A percentile compares a stretch with the other conserved stretches of the same genome.
Conservation (phyloP, 2,113 vertebrate genomes). For the Ammodytes dubius region DNA sequence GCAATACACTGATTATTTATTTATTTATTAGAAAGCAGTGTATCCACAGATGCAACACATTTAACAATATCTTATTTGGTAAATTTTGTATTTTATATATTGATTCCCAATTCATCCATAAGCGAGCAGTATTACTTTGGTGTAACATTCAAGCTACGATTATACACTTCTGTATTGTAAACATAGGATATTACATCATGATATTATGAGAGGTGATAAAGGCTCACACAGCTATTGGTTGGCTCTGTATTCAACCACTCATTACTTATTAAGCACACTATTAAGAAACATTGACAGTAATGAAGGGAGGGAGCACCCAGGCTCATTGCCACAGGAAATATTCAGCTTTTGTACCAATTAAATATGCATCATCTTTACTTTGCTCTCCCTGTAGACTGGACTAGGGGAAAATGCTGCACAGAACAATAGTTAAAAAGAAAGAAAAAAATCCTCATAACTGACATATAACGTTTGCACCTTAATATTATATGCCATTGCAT, state of each 20-base stretch:
- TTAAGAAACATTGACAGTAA: conserved; percentile 74
- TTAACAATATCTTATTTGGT: neutral
- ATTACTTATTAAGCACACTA: conserved; percentile 79
- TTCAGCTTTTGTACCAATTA: conserved; percentile 66
- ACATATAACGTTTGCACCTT: neutral
- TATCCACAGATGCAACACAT: conserved; percentile 3
- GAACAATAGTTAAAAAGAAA: neutral
- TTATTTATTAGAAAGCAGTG: neutral
- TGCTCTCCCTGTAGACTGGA: conserved; percentile 41
- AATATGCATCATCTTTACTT: conserved; percentile 70
- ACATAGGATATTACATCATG: neutral
- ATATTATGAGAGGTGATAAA: neutral
- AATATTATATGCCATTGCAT: neutral
- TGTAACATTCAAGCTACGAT: neutral
- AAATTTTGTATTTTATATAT: neutral
- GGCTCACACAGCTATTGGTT: conserved; percentile 23
- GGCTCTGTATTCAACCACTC: conserved; percentile 56
- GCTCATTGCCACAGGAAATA: conserved; percentile 78
- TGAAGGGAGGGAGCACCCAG: conserved; percentile 63
- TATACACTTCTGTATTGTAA: too few species aligned
- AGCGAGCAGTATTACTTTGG: neutral
- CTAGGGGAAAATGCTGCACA: conserved; percentile 18
- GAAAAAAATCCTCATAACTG: neutral
- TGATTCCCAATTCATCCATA: neutral
- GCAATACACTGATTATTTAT: neutral